Conservation (phyloP, 2,797 vertebrate genomes). For the Bovichtus variegatus region DNA sequence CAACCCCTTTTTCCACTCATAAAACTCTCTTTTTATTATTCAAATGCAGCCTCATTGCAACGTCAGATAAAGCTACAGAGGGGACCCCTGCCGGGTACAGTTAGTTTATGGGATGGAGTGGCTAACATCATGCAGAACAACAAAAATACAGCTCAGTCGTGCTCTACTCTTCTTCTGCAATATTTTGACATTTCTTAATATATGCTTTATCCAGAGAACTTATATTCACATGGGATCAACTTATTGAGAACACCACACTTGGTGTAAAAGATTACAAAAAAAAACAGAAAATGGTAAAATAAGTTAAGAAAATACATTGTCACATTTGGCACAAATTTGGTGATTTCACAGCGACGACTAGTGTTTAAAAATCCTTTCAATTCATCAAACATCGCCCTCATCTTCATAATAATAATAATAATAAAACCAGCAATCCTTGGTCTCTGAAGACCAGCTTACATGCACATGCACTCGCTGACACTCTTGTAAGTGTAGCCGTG, state of each 20-base stretch:
- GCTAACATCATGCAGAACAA: conserved; percentile 26
- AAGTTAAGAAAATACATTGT: no score
- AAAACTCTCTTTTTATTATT: conserved; percentile 39
- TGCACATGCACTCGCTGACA: conserved; percentile 27
- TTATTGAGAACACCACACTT: background rate
- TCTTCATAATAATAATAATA: conserved; percentile 26
- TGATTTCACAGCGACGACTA: no score
- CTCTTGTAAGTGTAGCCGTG: conserved; percentile 32
- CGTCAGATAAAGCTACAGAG: conserved; percentile 42
- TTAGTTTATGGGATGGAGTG: conserved; percentile 36
- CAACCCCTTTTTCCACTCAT: background rate
- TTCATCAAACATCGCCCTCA: conserved; percentile 20
- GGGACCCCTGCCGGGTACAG: conserved; percentile 37
- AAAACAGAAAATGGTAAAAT: no score
- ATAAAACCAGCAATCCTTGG: conserved; percentile 59
- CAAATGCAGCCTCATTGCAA: conserved; percentile 29
- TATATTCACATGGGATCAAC: conserved; percentile 2
- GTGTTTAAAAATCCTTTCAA: conserved; percentile 61
- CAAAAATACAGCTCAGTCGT: conserved; percentile 5
- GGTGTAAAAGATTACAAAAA: conserved; percentile 27
- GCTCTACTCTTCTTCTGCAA: background rate
- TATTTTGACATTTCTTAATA: background rate
- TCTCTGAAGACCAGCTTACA: conserved; percentile 58
- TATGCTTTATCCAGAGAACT: background rate
- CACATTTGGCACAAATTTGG: no score